Conservation (phyloP, 2,113 vertebrate genomes). For the Tautogolabrus adspersus region DNA sequence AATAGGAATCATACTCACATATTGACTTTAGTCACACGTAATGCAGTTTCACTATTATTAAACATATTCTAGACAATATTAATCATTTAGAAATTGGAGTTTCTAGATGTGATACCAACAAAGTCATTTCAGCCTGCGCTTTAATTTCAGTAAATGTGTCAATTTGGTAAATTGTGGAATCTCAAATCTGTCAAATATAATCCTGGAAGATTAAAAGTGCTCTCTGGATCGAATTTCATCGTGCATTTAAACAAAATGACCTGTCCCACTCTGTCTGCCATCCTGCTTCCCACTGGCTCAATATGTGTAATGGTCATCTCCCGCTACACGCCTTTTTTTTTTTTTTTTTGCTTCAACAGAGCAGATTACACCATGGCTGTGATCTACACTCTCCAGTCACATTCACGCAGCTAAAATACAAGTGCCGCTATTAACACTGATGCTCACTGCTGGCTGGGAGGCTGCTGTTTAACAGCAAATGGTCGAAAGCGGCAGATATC, state of each 20-base stretch:
- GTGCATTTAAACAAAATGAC: conserved; percentile 22
- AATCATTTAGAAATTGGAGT: no score
- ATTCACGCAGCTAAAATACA: conserved; percentile 62
- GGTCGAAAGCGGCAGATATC: conserved; percentile 51
- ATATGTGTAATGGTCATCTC: conserved; percentile 59
- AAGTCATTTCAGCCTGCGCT: background rate
- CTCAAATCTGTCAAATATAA: background rate
- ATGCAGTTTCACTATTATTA: no score
- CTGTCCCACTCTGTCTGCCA: conserved; percentile 25
- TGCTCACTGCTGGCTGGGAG: conserved; percentile 19
- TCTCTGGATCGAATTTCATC: background rate
- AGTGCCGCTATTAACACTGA: conserved; percentile 49
- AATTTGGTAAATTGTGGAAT: background rate
- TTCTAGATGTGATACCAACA: no score
- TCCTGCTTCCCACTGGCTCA: conserved; percentile 41
- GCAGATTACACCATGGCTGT: conserved; percentile 61
- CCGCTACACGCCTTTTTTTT: conserved; percentile 32
- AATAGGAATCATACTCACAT: no score
- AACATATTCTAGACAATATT: no score
- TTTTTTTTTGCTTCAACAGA: conserved; percentile 49
- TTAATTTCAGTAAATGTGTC: background rate
- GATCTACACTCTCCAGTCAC: conserved; percentile 66
- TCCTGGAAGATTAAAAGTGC: conserved; percentile 9
- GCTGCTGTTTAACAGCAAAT: conserved; percentile 59
- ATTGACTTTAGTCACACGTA: no score